Evolutionary conservation across 2,113 vertebrate species (phyloP).

Genomic region (Helogale parvula): DNA sequence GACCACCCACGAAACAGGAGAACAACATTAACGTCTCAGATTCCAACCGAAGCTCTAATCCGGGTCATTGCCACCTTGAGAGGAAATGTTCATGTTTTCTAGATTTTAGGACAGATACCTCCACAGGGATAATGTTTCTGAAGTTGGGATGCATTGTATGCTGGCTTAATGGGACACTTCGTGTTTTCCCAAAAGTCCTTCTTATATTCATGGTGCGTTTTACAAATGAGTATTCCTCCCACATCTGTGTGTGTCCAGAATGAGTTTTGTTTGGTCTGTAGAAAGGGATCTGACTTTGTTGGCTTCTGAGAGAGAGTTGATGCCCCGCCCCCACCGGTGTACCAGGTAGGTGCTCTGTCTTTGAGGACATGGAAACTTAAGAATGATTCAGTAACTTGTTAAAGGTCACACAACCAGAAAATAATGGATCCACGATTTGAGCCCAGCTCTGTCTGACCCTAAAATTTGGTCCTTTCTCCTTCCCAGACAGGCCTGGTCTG

Average conservation of each 20-base stretch:
- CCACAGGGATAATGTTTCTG: background rate
- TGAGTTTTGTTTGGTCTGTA: background rate
- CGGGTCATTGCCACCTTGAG: background rate
- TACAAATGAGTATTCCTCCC: background rate
- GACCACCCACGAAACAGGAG: background rate
- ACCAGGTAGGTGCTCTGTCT: background rate
- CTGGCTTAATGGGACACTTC: background rate
- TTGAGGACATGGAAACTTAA: background rate
- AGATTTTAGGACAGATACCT: background rate
- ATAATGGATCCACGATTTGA: background rate
- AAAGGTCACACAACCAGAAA: background rate
- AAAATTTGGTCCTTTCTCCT: background rate
- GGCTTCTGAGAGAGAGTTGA: background rate
- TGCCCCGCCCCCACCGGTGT: background rate
- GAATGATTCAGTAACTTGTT: background rate
- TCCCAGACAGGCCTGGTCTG: background rate
- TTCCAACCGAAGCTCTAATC: background rate
- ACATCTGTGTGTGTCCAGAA: background rate
- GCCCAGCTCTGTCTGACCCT: background rate
- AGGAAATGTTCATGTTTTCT: background rate
- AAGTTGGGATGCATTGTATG: background rate
- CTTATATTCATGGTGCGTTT: fast-evolving
- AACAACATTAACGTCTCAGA: background rate
- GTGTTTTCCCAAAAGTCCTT: background rate
- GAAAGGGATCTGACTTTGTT: background rate